A percentile compares a stretch with the other conserved stretches of the same genome.
Conservation (phyloP, 2,113 vertebrate genomes). For the Rhabdornis inornatus region DNA sequence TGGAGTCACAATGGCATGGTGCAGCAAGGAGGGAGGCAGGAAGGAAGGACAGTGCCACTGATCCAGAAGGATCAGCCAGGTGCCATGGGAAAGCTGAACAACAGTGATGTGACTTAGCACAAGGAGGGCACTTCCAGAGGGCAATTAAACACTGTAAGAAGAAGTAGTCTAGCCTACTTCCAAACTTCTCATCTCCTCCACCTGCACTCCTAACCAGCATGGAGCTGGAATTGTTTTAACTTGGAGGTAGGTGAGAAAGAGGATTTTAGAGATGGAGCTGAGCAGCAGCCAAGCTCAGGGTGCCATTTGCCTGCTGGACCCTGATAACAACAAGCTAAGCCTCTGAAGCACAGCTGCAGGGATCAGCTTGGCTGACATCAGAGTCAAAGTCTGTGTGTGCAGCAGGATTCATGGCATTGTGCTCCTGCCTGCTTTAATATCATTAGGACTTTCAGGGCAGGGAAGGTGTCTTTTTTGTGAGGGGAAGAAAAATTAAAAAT, state of each 20-base stretch:
- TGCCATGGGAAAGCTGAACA: background rate
- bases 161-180: background rate
- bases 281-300: slow-evolving; percentile 8
- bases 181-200: background rate
- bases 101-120: background rate
- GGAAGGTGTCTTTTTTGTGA: background rate
- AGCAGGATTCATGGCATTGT: background rate
- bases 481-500: background rate
- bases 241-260: background rate
- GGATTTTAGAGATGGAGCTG: background rate
- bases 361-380: slow-evolving; percentile 9
- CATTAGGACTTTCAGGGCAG: background rate
- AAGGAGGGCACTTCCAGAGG: background rate
- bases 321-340: slow-evolving; percentile 34
- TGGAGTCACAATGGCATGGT: background rate
- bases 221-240: background rate
- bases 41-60: background rate
- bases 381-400: background rate
- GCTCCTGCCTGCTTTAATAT: background rate
- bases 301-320: background rate
- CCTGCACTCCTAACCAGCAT: background rate
- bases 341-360: background rate
- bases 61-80: background rate
- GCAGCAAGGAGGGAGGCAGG: background rate
- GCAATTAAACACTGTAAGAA: background rate